Base-by-base conservation (phyloP, 2,888 invertebrate species). In the Brenthis hecate region DNA sequence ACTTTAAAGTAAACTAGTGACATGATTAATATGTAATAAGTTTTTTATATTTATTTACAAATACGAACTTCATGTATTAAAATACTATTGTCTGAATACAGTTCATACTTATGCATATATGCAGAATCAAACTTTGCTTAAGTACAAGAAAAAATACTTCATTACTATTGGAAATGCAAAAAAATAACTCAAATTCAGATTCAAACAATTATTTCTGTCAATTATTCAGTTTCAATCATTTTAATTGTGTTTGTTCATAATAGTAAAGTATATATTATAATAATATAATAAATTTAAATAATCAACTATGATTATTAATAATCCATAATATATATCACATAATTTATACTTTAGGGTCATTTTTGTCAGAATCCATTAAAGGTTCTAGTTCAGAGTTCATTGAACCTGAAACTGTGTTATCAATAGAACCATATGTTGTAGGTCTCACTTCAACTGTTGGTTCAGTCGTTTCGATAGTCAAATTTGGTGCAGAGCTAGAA, bases 361-460 rank as follows among this genome's bases (percentile, higher is more conserved):
- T 70, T 62, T 73, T 74, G 60, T 80, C 79, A 51, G 77, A 73
- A 63, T 80, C 78, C 1, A 91, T 76, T 58, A 91, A 71, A 1
- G 88, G 90, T 70, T 90, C 88, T 0, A 82, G 85, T 28, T 91
- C 91, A 2, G 87, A 85, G 69, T 79, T 79, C 23, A 81, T 74
- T 3, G 84, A 79, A 1, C 78, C 77, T 0, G 78, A 65, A 19
- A 79, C 75, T 0, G 91, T 86, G 62, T 82, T 87, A 56, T 90
- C 90, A 14, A 91, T 76, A 1, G 93, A 88, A 1, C 93, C 92
- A 72, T 92, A 92, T 0, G 80, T 82, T 0, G 89, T 85, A 0
- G 91, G 85, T 51, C 88, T 76, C 13, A 85, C 73, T 66, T 89
- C 91, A 0, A 86, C 86, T 0, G 80, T 66, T 0, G 87, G 79